Conservation (phyloP, 2,113 vertebrate genomes). For the Mixornis gularis region DNA sequence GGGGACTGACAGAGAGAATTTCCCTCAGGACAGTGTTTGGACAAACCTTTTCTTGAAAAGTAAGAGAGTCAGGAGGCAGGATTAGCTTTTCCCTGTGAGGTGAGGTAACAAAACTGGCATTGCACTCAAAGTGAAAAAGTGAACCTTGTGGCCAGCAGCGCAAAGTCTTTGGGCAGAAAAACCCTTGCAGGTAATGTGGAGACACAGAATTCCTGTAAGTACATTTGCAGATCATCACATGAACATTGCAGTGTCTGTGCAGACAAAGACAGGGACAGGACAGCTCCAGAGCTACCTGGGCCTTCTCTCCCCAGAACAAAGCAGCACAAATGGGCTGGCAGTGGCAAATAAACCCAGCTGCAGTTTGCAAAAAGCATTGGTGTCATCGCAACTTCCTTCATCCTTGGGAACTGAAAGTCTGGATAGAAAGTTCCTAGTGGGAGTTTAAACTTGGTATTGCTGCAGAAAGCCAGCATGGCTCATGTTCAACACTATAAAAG, state of each 20-base stretch:
- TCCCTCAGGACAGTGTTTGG: background rate
- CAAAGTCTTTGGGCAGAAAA: background rate
- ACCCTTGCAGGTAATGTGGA: background rate
- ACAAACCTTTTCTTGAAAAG: background rate
- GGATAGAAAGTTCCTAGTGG: background rate
- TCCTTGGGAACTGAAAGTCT: background rate
- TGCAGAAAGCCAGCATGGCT: background rate
- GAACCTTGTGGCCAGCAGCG: background rate
- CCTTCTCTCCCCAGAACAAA: accelerated
- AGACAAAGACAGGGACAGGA: background rate
- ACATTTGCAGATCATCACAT: background rate
- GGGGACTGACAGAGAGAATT: background rate
- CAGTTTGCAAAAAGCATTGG: background rate
- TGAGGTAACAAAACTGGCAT: background rate
- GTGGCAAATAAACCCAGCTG: background rate
- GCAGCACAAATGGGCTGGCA: background rate
- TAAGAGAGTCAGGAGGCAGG: background rate
- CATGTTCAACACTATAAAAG: background rate
- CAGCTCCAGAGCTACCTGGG: background rate
- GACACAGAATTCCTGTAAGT: background rate
- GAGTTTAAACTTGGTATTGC: background rate
- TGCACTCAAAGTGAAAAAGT: background rate
- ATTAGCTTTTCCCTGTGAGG: background rate
- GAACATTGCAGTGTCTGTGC: background rate
- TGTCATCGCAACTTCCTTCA: background rate